Base-by-base conservation (phyloP, 2,113 vertebrate species). In the Pelobates fuscus region DNA sequence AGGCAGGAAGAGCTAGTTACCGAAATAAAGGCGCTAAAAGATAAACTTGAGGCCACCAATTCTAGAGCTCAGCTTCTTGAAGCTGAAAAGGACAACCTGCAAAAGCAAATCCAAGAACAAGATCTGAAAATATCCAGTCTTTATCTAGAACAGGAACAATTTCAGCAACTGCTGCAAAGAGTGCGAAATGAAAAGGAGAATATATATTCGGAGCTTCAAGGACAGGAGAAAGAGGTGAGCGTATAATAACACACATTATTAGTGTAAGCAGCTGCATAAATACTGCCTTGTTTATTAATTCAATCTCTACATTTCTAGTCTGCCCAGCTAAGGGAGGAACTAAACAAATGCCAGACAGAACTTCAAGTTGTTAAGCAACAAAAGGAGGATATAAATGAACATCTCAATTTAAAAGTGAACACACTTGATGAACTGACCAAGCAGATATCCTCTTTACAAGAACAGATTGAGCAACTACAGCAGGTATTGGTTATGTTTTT, bases 121-220 rank as follows among this genome's bases (percentile, higher is more conserved):
- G 57, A 66, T 49, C 15, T 78, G 32, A 67, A 81, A 24, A 65
- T 72, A 18, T 14, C 23, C 11, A 10, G 62, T 11, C 54, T 84
- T 43, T 49, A 2, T 14, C 61, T 57, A 52, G 79, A 88, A 59
- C 84, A 80, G 68, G 78, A 85, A 2, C 71, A 85, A 29, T 72
- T 91, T 5, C 81, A 85, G 27, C 65, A 85, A 27, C 24, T 78
- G 37, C 72, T 89, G 49, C 55, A 79, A 25, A 27, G 2, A n/a
- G 1, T 74, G n/a, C 49, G 0, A 57, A 70, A 78, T 7, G 87
- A 89, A 68, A 78, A 82, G 41, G 79, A 11, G 5, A 86, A 85
- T 77, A 14, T 91, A 24, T 85, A 83, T 76, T 30, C 23, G 2
- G 83, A 83, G n/a, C 76, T 88, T 0, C 77, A 82, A 55, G 79